Evolutionary conservation across 2,113 vertebrate species (phyloP), one percentile per base, ranked within the genome.

Genomic region (Anhinga rufa): DNA sequence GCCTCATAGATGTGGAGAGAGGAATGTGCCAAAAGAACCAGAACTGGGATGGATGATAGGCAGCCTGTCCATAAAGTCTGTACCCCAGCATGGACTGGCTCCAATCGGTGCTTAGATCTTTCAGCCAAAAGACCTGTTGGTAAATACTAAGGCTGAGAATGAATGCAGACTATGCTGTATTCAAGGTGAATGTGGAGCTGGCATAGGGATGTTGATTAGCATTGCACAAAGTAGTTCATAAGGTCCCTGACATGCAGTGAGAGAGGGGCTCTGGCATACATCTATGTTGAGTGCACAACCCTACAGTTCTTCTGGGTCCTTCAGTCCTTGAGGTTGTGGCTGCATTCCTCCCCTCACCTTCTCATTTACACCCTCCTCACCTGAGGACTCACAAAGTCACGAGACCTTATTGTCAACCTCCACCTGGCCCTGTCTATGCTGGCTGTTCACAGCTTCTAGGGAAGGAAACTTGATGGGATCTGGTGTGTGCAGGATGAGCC

Each of bases 241-340:
- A 76, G 9, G 3, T 77, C n/a, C 36, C 62, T 60, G 44, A 32
- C 48, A 68, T 40, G n/a, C 28, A 71, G 42, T 46, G 48, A 49
- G 42, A 57, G 17, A 44, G 10, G 11, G 5, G 14, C 32, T 69
- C 42, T 84, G 42, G 21, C 10, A 51, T 24, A 16, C 7, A 11
- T 24, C 4, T 34, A 12, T 0, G 1, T 21, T 40, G 17, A 46
- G 38, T 31, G 15, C 14, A n/a, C 7, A 57, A 4, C 6, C 16
- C 26, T 38, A 36, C 15, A 70, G 20, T 42, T 88, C 51, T 61
- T 60, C 54, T 49, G 34, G 6, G 13, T 76, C 31, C 55, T 61
- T 70, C 65, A 20, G 62, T 25, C 54, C 52, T 80, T 64, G 72
- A 62, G 24, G 22, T 2, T 60, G 19, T 52, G 60, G 36, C 20